A percentile compares a stretch with the other conserved stretches of the same genome.
phyloP scores from a whole-genome alignment of 2,113 vertebrate genomes.

The Pterophyllum scalare region DNA sequence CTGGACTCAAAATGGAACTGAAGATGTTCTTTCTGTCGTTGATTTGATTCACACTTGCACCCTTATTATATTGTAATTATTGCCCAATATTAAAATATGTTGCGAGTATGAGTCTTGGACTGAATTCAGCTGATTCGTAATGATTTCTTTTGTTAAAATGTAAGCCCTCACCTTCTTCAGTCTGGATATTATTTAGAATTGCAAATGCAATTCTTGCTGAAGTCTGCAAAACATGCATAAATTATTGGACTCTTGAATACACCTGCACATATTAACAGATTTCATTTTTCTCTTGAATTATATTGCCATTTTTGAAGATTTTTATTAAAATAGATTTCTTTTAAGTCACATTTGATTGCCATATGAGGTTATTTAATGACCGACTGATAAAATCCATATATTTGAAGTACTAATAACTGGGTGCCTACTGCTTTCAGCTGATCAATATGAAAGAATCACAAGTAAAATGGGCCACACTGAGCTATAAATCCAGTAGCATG shows the following conservation, averaged over 20 bases:
- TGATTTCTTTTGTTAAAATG: slow-evolving; percentile 29
- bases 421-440: not conserved
- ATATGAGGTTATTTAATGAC: not conserved
- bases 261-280: slow-evolving; percentile 5
- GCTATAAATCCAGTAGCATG: not conserved
- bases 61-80: slow-evolving; percentile 15
- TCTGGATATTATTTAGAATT: slow-evolving; percentile 46
- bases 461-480: not conserved
- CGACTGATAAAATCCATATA: not conserved
- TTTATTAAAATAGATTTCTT: not conserved
- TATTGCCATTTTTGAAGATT: not conserved
- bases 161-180: slow-evolving; percentile 24
- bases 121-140: slow-evolving; percentile 36
- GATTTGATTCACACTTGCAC: not conserved
- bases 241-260: slow-evolving; percentile 31
- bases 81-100: not conserved
- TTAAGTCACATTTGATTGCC: not conserved
- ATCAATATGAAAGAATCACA: not conserved
- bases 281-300: slow-evolving; percentile 3
- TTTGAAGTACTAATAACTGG: not conserved
- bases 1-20: not conserved
- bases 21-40: not conserved
- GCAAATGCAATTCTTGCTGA: slow-evolving; percentile 36
- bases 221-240: slow-evolving; percentile 23
- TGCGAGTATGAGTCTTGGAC: slow-evolving; percentile 9